Evolutionary conservation across 1,140 invertebrate species (phyloP), one percentile per base, ranked within the genome.

Genomic region (Aporrectodea caliginosa): DNA sequence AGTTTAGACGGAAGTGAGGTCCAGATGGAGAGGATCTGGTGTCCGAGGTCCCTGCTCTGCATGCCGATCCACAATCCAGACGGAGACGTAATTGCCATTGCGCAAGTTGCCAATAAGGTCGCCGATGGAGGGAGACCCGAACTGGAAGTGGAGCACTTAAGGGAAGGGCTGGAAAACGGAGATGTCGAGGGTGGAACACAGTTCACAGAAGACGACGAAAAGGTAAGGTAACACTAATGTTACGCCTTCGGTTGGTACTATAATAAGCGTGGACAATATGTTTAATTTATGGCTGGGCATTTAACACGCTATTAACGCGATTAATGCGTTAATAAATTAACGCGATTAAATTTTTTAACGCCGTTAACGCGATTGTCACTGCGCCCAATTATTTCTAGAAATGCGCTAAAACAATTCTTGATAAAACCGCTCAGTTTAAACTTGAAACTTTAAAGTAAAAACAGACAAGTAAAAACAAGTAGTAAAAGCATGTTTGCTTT

Each of bases 31-130:
- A 6, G 43, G 43, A 58, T 12, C 6, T 22, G 22, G 43, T n/a
- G n/a, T n/a, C n/a, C n/a, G n/a, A n/a, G n/a, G n/a, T 87, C 88
- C 12, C 82, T 90, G 27, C 85, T 90, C 1, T 89, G 89, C 82
- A 89, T 90, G 89, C 87, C 89, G 6, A 86, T 90, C 71, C 29
- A 33, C 0, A 68, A 87, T 78, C 84, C 86, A 12, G 85, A 87
- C 73, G 88, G 88, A 69, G 89, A 90, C 43, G 85, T 90, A 32
- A 89, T 90, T 69, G 89, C 88, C 0, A 89, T 90, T 22, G 88
- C 88, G 32, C 89, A 90, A 82, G 88, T 89, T n/a, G 85, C 90
- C 81, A 90, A 90, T 82, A 89, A 90, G 81, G 83, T 84, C 76
- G 12, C 69, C 35, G 31, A 31, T 35, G 35, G 73, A 43, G 43